Evolutionary conservation across 2,113 vertebrate species (phyloP), one percentile per base, ranked within the genome.

Genomic region (Athene noctua): DNA sequence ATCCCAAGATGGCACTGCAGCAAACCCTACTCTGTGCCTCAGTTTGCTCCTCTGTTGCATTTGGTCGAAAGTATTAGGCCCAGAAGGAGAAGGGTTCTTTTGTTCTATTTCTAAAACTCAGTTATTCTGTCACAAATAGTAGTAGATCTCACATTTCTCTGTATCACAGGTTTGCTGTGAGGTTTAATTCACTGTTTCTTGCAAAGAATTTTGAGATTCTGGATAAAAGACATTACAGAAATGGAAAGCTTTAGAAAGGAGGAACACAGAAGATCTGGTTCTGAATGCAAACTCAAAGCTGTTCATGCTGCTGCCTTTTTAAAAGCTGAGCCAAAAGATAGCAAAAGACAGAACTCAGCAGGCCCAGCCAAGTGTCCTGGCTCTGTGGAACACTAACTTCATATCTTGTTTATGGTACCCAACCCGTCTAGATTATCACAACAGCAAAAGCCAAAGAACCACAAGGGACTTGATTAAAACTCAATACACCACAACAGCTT

Each of bases 281-380:
- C 77, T 83, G 51, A 94, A 74, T 46, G 62, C 81, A 92, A 87
- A 80, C 46, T 75, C 54, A 72, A 91, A 93, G 63, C 74, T 93
- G 65, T 63, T 89, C 63, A 18, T 67, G 58, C 40, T 75, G 67
- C 47, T 84, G 80, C 34, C 77, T 70, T 89, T 88, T 52, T 30
- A 57, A 84, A 44, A 87, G 29, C 57, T 36, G 62, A 75, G 57
- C 82, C 42, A 30, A 59, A 81, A 66, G 73, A 77, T 3, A 67
- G 81, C 32, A 82, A 72, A 88, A 85, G 54, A 58, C 52, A 80
- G 65, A 72, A 59, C 30, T 62, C 49, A 38, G 63, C 73, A 80
- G 47, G 57, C 25, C 57, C 67, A 70, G 86, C 77, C 61, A 80
- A 79, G 42, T 25, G 46, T 36, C 86, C 73, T 26, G 36, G 52